phyloP scores from a whole-genome alignment of 2,113 vertebrate species.

The Rhea pennata region DNA sequence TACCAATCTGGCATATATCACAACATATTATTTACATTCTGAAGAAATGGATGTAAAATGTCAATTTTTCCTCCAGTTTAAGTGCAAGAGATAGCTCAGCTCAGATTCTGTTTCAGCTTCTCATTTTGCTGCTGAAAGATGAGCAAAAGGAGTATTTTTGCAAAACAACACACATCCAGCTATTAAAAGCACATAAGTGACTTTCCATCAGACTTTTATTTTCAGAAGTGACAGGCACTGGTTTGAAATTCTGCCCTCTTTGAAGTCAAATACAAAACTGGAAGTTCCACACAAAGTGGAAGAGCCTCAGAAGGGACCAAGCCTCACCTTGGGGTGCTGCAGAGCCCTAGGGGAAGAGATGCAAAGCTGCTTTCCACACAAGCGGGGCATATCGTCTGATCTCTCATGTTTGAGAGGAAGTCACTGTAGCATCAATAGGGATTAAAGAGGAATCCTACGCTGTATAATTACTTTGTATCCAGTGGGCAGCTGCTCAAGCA shows the following conservation, averaged over 20 bases:
- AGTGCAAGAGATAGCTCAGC: neutral
- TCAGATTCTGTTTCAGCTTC: neutral
- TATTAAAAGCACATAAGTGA: neutral
- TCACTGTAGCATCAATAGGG: neutral
- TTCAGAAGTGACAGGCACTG: neutral
- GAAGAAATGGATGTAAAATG: neutral
- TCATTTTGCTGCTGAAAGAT: neutral
- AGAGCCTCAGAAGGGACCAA: neutral
- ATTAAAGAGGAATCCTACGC: neutral
- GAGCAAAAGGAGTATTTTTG: neutral
- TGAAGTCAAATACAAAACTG: neutral
- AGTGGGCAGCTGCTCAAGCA: neutral
- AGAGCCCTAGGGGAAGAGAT: neutral
- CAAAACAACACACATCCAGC: neutral
- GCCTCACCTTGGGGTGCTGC: neutral
- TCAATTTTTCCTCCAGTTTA: neutral
- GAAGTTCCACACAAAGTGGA: neutral
- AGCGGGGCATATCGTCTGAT: neutral
- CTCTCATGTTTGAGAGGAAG: neutral
- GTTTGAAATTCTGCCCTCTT: neutral
- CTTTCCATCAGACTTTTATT: neutral
- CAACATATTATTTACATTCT: neutral
- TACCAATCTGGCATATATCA: constrained; percentile 23
- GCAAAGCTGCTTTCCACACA: neutral
- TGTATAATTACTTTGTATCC: neutral